phyloP scores from a whole-genome alignment of 2,797 vertebrate genomes.

The Melanogrammus aeglefinus region DNA sequence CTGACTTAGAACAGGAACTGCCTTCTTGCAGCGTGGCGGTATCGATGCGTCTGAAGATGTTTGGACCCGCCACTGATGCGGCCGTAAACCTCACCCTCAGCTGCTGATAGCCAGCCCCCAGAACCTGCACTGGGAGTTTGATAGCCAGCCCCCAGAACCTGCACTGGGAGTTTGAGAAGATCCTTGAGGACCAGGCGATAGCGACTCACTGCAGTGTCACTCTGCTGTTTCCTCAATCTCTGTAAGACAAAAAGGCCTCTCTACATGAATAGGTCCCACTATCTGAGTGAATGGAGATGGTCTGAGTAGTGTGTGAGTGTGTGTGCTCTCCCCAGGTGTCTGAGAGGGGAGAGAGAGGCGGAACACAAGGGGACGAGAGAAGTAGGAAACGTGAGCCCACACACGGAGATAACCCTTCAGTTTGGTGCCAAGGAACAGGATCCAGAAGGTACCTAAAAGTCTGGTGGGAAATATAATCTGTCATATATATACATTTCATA shows the following conservation, averaged over 20 bases:
- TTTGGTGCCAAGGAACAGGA: constrained; percentile 52
- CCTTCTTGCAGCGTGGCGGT: too few species aligned
- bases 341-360: constrained; percentile 65
- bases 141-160: constrained; percentile 31
- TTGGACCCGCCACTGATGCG: not conserved
- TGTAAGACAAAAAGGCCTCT: constrained; percentile 54
- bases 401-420: constrained; percentile 71
- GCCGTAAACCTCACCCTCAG: constrained; percentile 35
- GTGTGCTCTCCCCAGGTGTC: constrained; percentile 42
- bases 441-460: constrained; percentile 29
- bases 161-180: constrained; percentile 66
- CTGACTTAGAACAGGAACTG: too few species aligned
- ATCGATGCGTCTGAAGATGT: too few species aligned
- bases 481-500: too few species aligned
- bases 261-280: not conserved
- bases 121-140: constrained; percentile 61
- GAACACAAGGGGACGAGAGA: constrained; percentile 59
- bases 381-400: constrained; percentile 64
- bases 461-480: not conserved
- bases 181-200: constrained; percentile 62
- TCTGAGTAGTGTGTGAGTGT: not conserved
- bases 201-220: constrained; percentile 68
- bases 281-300: not conserved
- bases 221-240: constrained; percentile 61
- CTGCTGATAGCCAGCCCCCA: constrained; percentile 36